phyloP scores from a whole-genome alignment of 2,113 vertebrate species.

The Equus quagga region DNA sequence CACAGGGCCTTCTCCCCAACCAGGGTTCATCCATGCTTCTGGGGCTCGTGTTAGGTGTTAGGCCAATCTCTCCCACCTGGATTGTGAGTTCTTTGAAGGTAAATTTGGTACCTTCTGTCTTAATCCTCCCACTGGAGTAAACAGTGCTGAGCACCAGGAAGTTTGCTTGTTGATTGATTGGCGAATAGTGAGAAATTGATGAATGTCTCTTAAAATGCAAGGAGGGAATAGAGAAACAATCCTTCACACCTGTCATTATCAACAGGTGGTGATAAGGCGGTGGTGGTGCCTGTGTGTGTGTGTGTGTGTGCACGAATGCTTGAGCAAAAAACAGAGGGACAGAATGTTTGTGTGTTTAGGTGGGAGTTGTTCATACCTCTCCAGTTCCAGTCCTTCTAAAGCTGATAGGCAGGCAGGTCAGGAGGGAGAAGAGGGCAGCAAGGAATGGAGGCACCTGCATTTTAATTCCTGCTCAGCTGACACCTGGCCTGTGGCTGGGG shows the following conservation, averaged over 20 bases:
- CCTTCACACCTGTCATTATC: neutral
- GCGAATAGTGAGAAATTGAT: neutral
- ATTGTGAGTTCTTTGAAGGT: neutral
- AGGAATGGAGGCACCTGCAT: neutral
- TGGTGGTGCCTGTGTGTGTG: neutral
- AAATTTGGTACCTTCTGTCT: neutral
- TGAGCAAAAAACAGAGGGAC: no score
- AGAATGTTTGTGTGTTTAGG: neutral
- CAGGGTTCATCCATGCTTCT: neutral
- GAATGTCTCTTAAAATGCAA: neutral
- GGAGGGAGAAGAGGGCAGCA: neutral
- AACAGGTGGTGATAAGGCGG: neutral
- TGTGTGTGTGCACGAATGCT: no score
- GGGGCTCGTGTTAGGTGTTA: neutral
- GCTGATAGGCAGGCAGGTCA: no score
- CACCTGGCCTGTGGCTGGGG: neutral
- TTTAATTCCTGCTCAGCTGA: neutral
- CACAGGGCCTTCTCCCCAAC: neutral
- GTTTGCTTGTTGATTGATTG: neutral
- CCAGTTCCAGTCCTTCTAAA: neutral
- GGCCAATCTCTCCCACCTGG: neutral
- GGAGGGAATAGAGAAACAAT: neutral
- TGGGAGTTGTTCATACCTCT: neutral
- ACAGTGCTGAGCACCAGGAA: neutral
- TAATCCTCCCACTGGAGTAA: neutral